Evolutionary conservation across 2,113 vertebrate species (phyloP).

Genomic region (Gorsachius goisagi): DNA sequence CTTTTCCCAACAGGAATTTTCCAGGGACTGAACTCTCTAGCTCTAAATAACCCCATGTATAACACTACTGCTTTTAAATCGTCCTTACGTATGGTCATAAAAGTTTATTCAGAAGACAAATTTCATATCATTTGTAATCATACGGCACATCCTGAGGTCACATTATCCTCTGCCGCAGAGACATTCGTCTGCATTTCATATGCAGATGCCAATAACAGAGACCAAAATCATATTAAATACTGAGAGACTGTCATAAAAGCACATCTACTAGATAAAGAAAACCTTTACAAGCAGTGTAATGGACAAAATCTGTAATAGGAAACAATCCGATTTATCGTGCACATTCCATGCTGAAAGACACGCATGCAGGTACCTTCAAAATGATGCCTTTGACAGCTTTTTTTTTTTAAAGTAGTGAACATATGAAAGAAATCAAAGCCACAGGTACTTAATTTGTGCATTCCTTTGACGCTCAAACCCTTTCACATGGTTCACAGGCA

Average conservation of each 20-base stretch:
- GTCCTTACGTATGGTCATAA: background rate
- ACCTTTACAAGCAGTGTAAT: background rate
- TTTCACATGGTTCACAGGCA: background rate
- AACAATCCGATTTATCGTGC: background rate
- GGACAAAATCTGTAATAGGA: background rate
- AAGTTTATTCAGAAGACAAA: conserved; percentile 38
- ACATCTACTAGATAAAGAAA: background rate
- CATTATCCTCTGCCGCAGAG: background rate
- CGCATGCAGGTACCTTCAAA: background rate
- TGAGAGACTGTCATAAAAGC: background rate
- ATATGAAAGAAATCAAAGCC: background rate
- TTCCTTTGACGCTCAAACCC: background rate
- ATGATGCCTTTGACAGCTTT: background rate
- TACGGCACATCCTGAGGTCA: background rate
- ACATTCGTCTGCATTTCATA: background rate
- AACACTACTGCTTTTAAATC: background rate
- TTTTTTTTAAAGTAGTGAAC: background rate
- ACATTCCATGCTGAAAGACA: background rate
- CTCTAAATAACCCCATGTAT: background rate
- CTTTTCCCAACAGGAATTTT: background rate
- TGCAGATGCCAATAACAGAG: conserved; percentile 23
- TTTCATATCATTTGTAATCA: background rate
- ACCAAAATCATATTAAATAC: background rate
- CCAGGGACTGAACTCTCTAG: background rate
- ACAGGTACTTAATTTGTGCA: background rate